Conservation (phyloP, 2,888 invertebrate species). For the Thereva unica region DNA sequence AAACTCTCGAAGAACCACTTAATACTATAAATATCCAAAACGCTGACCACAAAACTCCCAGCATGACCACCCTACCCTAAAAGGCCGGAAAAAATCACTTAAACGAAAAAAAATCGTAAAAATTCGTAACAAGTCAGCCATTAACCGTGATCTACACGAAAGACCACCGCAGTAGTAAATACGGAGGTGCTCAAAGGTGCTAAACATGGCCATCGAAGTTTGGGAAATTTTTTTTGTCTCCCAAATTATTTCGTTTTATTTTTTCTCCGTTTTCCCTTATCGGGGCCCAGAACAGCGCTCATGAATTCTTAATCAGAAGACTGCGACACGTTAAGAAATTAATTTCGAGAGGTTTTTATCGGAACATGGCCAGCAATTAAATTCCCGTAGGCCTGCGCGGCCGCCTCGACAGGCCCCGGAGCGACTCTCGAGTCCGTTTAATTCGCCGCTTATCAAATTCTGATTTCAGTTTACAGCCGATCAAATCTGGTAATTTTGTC, state of each 20-base stretch:
- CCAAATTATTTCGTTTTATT: too few relatives aligned
- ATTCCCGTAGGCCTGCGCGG: conserved; percentile 22
- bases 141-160: conserved; percentile 9
- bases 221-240: conserved; percentile 2
- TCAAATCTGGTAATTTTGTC: neutral
- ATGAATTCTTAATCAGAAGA: conserved; percentile 39
- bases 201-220: conserved; percentile 35
- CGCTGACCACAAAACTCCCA: too few relatives aligned
- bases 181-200: conserved; percentile 29
- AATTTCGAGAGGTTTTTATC: conserved; percentile 40
- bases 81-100: too few relatives aligned
- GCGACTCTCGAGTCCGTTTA: neutral
- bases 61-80: too few relatives aligned
- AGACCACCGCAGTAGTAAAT: conserved; percentile 30
- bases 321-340: conserved; percentile 40
- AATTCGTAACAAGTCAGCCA: conserved; percentile 20
- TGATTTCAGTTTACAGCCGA: conserved; percentile 13
- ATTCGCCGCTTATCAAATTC: conserved; percentile 7
- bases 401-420: neutral
- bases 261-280: neutral
- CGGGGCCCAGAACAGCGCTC: conserved; percentile 10
- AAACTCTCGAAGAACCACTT: too few relatives aligned
- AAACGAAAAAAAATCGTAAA: neutral
- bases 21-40: too few relatives aligned
- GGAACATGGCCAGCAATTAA: conserved; percentile 40